Evolutionary conservation across 1,140 invertebrate genomes (phyloP).

Genomic region (Hydropsyche tenuis): DNA sequence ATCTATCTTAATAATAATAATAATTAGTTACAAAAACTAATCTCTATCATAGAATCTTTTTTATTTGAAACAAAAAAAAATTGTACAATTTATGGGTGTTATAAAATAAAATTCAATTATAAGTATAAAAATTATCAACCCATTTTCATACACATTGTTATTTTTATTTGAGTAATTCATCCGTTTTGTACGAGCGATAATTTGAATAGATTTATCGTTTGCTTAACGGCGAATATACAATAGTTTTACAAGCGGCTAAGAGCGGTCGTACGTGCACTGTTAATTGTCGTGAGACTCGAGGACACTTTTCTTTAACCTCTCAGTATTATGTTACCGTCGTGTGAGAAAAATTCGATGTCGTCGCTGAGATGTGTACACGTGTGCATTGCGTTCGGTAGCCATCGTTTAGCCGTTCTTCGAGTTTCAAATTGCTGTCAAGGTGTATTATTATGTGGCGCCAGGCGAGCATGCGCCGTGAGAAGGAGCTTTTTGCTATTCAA

Average conservation of each 20-base stretch:
- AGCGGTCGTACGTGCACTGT: not conserved
- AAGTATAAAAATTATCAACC: no score
- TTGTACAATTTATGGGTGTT: no score
- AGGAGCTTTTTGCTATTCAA: constrained; percentile 3
- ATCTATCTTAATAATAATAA: no score
- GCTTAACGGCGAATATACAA: no score
- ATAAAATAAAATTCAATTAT: no score
- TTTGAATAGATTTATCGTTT: no score
- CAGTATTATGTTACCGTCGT: not conserved
- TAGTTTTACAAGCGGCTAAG: not conserved
- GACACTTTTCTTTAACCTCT: not conserved
- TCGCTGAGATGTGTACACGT: not conserved
- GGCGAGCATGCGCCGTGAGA: constrained; percentile 12
- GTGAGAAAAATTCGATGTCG: constrained; percentile 28
- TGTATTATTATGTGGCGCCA: constrained; percentile 33
- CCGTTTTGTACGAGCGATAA: no score
- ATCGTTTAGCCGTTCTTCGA: constrained; percentile 9
- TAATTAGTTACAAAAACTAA: no score
- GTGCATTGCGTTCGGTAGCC: not conserved
- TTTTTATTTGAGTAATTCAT: no score
- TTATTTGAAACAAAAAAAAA: no score
- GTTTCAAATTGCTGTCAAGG: constrained; percentile 22
- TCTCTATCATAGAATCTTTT: no score
- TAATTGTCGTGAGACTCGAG: not conserved
- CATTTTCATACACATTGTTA: no score